Conservation (phyloP, 2,797 vertebrate genomes). For the Pteronotus mesoamericanus region DNA sequence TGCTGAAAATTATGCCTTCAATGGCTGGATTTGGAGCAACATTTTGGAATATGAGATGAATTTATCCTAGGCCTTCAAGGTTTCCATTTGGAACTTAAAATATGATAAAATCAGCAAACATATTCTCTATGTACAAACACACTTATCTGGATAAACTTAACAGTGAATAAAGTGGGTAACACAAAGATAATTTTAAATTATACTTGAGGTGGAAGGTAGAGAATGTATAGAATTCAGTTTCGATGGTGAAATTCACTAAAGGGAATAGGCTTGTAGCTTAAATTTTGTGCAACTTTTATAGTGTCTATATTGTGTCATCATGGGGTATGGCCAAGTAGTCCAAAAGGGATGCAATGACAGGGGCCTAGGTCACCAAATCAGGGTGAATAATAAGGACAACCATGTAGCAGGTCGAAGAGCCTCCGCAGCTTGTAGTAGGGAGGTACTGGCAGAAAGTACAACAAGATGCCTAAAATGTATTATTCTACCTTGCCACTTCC, state of each 20-base stretch:
- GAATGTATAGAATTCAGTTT: neutral
- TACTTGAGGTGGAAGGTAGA: neutral
- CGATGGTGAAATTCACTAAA: neutral
- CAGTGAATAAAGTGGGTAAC: neutral
- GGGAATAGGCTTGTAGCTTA: neutral
- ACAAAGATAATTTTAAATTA: slow-evolving; percentile 4
- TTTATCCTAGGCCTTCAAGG: neutral
- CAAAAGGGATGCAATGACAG: neutral
- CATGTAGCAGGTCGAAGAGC: neutral
- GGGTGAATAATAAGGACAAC: neutral
- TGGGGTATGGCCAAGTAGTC: neutral
- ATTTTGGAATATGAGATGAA: neutral
- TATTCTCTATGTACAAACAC: neutral
- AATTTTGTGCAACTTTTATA: neutral
- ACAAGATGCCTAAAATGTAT: neutral
- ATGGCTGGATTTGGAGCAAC: neutral
- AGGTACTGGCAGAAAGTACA: neutral
- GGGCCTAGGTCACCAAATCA: neutral
- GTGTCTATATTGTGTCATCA: neutral
- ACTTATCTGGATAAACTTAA: slow-evolving; percentile 4
- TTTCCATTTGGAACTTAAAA: slow-evolving; percentile 38
- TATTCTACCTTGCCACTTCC: neutral
- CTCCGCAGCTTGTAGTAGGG: neutral
- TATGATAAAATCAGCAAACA: neutral
- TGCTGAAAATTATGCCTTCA: slow-evolving; percentile 26